Percentiles rank a stretch among this genome's conserved stretches.
phyloP scores from a whole-genome alignment of 2,888 invertebrate genomes.

The Cremastinae sp. region DNA sequence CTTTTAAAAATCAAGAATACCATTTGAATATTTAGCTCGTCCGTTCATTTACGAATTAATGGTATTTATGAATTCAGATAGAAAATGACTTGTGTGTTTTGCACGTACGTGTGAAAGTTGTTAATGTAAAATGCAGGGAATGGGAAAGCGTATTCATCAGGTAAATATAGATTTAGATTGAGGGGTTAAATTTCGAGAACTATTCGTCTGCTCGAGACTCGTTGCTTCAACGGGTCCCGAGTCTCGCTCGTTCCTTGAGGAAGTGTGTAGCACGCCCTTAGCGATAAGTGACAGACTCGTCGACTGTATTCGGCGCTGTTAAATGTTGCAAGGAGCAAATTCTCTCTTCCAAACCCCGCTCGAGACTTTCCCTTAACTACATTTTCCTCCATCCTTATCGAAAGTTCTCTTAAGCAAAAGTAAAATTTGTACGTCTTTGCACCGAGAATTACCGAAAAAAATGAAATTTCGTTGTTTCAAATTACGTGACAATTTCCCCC shows the following conservation, averaged over 20 bases:
- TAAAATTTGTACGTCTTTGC: background rate
- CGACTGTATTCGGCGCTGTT: slow-evolving; percentile 17
- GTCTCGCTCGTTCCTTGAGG: slow-evolving; percentile 1
- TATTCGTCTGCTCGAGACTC: slow-evolving; percentile 43
- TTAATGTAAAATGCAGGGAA: background rate
- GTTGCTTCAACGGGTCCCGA: slow-evolving; percentile 39
- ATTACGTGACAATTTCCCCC: too few species aligned
- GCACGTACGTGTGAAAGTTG: background rate
- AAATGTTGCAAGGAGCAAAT: slow-evolving; percentile 19
- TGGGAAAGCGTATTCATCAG: background rate
- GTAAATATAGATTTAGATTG: slow-evolving; percentile 36
- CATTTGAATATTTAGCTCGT: background rate
- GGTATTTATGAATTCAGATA: slow-evolving; percentile 2
- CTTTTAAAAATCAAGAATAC: background rate
- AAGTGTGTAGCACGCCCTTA: slow-evolving; percentile 26
- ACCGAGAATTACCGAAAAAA: background rate
- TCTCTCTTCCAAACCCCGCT: slow-evolving; percentile 32
- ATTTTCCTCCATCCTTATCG: slow-evolving; percentile 22
- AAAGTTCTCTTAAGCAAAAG: slow-evolving; percentile 8
- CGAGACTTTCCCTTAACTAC: slow-evolving; percentile 15
- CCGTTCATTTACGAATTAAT: background rate
- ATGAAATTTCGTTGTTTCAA: too few species aligned
- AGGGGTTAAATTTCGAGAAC: slow-evolving; percentile 34
- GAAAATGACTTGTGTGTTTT: background rate
- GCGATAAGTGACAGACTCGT: slow-evolving; percentile 46